These are phyloP conservation scores for Psophia crepitans DNA, from an alignment of 2,113 vertebrate species.

Conservation along the genomic window DNA sequence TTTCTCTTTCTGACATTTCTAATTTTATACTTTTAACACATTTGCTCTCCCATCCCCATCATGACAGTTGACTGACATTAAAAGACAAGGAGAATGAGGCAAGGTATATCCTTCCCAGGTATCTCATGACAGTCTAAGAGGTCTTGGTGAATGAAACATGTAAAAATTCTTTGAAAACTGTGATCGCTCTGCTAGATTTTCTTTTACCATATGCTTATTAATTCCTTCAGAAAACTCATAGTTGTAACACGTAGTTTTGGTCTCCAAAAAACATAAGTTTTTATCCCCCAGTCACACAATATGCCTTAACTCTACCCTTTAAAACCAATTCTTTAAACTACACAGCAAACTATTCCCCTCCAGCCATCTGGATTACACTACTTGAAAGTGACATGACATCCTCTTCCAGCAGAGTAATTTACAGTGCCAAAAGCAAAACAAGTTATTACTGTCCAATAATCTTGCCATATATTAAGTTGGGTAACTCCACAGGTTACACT, in stretches of 20 bases:
- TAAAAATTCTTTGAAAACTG: not conserved
- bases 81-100: not conserved
- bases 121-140: not conserved
- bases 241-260: not conserved
- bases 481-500: not conserved
- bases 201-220: not conserved
- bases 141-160: not conserved
- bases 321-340: not conserved
- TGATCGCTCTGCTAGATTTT: not conserved
- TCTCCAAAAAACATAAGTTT: not conserved
- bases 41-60: not conserved
- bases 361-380: not conserved
- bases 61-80: not conserved
- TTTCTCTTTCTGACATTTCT: not conserved
- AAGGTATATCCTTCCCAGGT: not conserved
- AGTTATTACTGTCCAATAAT: not conserved
- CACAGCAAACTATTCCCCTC: not conserved
- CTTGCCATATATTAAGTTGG: not conserved
- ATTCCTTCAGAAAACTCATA: not conserved
- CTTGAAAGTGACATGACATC: constrained; percentile 28
- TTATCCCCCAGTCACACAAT: not conserved
- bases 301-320: not conserved
- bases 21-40: not conserved
- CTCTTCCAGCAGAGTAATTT: constrained; percentile 11
- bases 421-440: constrained; percentile 37